A percentile compares a stretch with the other conserved stretches of the same genome.
These are phyloP conservation scores for Tetropium fuscum DNA, from an alignment of 2,888 invertebrate genomes.

Conservation along the genomic window DNA sequence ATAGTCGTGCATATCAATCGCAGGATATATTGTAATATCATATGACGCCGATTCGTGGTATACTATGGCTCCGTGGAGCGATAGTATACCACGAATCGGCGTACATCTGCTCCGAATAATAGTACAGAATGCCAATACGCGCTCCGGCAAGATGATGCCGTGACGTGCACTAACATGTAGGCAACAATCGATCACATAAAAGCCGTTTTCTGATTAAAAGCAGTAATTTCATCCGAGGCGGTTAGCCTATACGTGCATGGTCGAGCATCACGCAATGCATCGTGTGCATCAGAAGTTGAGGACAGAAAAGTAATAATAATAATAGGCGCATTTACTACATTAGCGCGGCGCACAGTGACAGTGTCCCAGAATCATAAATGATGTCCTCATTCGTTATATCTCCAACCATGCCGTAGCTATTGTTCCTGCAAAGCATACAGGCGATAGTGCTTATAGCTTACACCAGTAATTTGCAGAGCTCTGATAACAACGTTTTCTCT, in stretches of 20 bases:
- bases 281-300: conserved; percentile 16
- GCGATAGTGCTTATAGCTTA: conserved; percentile 42
- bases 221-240: conserved; percentile 37
- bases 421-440: conserved; percentile 21
- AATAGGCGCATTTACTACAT: conserved; percentile 8
- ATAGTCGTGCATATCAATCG: too few relatives aligned
- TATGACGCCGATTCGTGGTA: too few relatives aligned
- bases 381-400: not conserved
- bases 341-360: conserved; percentile 17
- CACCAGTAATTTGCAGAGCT: conserved; percentile 42
- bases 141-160: conserved; percentile 27
- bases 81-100: too few relatives aligned
- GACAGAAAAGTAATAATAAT: conserved; percentile 17
- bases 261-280: conserved; percentile 35
- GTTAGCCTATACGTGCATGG: conserved; percentile 33
- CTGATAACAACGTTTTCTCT: conserved; percentile 35
- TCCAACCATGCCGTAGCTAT: conserved; percentile 13
- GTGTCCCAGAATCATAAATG: conserved; percentile 3
- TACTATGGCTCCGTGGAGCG: too few relatives aligned
- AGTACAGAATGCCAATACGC: too few relatives aligned
- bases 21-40: too few relatives aligned
- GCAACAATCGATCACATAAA: conserved; percentile 40
- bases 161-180: conserved; percentile 36
- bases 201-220: conserved; percentile 41
- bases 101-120: too few relatives aligned